Base-by-base conservation (phyloP, 2,797 vertebrate species). In the Sebastes itinus region DNA sequence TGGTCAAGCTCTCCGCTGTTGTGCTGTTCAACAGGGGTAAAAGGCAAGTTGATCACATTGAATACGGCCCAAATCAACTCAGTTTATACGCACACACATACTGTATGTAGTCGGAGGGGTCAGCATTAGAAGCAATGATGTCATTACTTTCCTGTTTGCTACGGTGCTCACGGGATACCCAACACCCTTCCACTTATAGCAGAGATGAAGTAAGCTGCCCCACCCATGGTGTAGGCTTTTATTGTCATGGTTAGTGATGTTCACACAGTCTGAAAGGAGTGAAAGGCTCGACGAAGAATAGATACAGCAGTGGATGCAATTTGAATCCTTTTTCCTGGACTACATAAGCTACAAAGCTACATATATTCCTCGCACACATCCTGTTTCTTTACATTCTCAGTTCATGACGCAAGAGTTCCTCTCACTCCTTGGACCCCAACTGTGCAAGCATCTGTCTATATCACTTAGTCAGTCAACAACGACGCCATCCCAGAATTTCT, bases 1-100 rank as follows among this genome's bases (percentile, higher is more conserved):
- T 96, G 20, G 95, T 96, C 86, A 96, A 89, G 86, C 93, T 97
- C 94, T 98, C 97, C 0, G 92, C 96, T 38, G 96, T 96, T 82
- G 94, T 95, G 94, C 98, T 99, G 68, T 84, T 25, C 23, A 73
- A 81, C 4, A 22, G 5, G 2, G 2, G 11, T n/a, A 64, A n/a
- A 54, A 4, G 6, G 2, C 1, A 28, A 64, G 9, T 28, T 14
- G 3, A 78, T 78, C 22, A 35, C n/a, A 68, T 33, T 61, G 20
- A 62, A 58, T 32, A 64, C n/a, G 30, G 11, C n/a, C 14, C 12
- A 74, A 16, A 60, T 38, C 35, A 73, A 55, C 18, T 46, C 14
- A 32, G 49, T 81, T 49, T 55, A 49, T 33, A 6, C 1, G 5
- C 10, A 59, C 52, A 75, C 18, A 49, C 28, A 78, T 58, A 8